Conservation (phyloP, 2,113 vertebrate genomes). For the Paralichthys olivaceus region DNA sequence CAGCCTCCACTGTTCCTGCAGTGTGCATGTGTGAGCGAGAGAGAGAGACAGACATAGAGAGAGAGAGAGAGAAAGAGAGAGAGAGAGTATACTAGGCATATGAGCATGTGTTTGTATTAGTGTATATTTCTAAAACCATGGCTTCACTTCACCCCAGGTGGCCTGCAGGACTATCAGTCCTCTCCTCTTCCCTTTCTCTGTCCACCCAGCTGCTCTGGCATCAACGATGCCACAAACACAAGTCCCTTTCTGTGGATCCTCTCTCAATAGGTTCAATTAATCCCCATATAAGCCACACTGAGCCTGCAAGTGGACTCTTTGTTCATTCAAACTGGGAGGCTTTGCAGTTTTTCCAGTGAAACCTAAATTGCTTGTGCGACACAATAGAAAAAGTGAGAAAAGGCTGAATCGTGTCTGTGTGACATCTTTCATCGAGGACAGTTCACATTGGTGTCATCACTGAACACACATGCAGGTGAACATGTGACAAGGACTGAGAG, state of each 20-base stretch:
- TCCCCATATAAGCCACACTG: constrained; percentile 56
- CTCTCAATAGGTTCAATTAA: constrained; percentile 73
- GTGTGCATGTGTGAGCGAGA: constrained; percentile 12
- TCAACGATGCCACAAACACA: constrained; percentile 59
- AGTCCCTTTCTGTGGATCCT: constrained; percentile 64
- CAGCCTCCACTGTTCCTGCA: constrained; percentile 56
- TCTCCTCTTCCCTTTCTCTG: constrained; percentile 47
- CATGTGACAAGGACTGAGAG: constrained; percentile 32
- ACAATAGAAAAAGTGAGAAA: constrained; percentile 38
- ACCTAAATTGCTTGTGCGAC: constrained; percentile 28
- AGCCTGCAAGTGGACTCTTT: constrained; percentile 58
- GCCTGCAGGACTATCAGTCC: constrained; percentile 44
- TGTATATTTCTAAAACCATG: constrained; percentile 54
- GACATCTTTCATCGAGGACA: constrained; percentile 22
- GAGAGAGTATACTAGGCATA: neutral
- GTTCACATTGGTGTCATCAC: constrained; percentile 16
- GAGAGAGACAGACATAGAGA: constrained; percentile 18
- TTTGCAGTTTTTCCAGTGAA: constrained; percentile 34
- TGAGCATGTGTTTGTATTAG: constrained; percentile 43
- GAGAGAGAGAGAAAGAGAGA: neutral
- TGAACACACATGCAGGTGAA: constrained; percentile 15
- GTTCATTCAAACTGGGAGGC: constrained; percentile 46
- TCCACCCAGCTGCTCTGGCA: constrained; percentile 77
- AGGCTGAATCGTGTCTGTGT: constrained; percentile 13
- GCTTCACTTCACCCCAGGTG: constrained; percentile 67